Percentiles rank a stretch among this genome's conserved stretches.
Evolutionary conservation across 2,113 vertebrate genomes (phyloP).

Genomic region (Osmerus eperlanus): DNA sequence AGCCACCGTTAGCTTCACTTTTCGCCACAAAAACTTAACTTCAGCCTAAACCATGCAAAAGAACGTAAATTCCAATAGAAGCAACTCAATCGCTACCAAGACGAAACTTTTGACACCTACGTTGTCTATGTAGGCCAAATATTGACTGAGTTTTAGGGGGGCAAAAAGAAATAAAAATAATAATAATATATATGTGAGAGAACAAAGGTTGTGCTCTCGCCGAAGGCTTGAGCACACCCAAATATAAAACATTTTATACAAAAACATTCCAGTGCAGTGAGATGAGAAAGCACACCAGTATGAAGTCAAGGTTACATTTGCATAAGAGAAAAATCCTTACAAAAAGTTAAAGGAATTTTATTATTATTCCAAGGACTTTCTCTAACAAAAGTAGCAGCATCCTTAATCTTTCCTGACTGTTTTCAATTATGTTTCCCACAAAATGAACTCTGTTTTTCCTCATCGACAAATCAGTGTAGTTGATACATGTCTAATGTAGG

Average conservation of each 20-base stretch:
- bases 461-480: slow-evolving; percentile 9
- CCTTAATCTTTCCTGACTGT: slow-evolving; percentile 13
- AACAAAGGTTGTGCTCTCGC: no score
- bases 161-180: no score
- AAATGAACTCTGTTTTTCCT: slow-evolving; percentile 16
- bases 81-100: no score
- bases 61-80: no score
- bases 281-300: background rate
- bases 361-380: slow-evolving; percentile 8
- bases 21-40: no score
- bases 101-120: no score
- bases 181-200: no score
- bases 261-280: background rate
- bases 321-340: background rate
- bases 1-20: no score
- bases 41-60: no score
- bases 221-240: no score
- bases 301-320: background rate
- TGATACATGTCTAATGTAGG: background rate
- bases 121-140: no score
- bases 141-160: no score
- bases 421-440: slow-evolving; percentile 9
- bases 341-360: background rate
- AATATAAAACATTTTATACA: background rate
- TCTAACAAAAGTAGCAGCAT: background rate